These are phyloP conservation scores for Passer montanus DNA, from an alignment of 2,113 vertebrate species.

Conservation along the genomic window DNA sequence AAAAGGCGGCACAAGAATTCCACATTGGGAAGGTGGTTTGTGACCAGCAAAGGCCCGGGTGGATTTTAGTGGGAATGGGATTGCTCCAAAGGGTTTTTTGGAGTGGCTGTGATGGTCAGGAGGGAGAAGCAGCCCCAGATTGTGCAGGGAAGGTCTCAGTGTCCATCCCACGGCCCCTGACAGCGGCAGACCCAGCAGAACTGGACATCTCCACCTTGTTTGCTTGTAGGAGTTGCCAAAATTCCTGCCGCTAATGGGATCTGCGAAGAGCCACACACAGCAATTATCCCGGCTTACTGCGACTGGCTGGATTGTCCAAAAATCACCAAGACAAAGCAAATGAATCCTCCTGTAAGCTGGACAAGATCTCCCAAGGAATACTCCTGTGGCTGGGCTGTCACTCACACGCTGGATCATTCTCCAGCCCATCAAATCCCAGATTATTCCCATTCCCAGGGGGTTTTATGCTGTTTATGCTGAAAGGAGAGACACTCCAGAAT, in stretches of 20 bases:
- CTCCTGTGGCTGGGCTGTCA: neutral
- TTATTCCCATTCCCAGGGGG: neutral
- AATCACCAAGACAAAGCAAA: constrained; percentile 26
- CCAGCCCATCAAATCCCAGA: neutral
- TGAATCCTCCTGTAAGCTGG: neutral
- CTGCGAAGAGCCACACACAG: neutral
- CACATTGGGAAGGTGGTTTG: neutral
- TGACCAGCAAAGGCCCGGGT: neutral
- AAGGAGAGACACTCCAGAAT: neutral
- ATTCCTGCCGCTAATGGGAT: neutral
- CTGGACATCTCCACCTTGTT: neutral
- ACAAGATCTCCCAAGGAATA: neutral
- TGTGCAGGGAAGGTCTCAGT: neutral
- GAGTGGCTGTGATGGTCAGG: rapidly evolving
- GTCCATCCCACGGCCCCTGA: rapidly evolving
- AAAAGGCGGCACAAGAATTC: neutral
- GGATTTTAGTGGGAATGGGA: neutral
- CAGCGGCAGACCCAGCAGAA: neutral
- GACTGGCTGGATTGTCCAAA: neutral
- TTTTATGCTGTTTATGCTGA: neutral
- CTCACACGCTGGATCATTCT: neutral
- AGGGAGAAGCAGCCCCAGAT: neutral
- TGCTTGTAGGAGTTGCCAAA: neutral
- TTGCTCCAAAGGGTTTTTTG: neutral
- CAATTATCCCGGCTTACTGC: neutral